Evolutionary conservation across 1,140 invertebrate species (phyloP).

Genomic region (Saccostrea cuccullata): DNA sequence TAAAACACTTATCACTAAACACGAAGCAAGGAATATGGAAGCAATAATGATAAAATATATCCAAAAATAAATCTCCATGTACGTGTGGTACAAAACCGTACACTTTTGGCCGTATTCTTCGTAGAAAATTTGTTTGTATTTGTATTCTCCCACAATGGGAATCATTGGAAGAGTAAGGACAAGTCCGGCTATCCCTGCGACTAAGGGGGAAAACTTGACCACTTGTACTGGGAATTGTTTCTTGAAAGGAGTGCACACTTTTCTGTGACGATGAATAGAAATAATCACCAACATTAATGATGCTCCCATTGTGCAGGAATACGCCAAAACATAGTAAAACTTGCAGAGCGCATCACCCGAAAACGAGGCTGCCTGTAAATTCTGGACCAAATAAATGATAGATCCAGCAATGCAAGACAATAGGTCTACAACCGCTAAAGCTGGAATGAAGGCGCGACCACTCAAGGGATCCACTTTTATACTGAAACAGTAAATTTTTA

Average conservation of each 20-base stretch:
- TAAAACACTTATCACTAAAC: not conserved
- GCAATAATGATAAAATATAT: not conserved
- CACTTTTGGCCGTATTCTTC: not conserved
- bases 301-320: conserved; percentile 10
- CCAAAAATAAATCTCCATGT: not conserved
- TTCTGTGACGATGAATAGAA: not conserved
- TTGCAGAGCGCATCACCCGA: not conserved
- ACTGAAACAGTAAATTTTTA: not conserved
- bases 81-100: not conserved
- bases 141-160: not conserved
- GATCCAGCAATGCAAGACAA: not conserved
- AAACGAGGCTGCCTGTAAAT: not conserved
- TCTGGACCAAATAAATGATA: not conserved
- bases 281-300: not conserved
- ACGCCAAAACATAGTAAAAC: not conserved
- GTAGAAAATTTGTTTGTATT: not conserved
- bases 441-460: not conserved
- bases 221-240: not conserved
- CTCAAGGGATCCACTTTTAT: not conserved
- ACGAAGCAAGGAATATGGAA: not conserved
- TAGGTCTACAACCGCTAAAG: not conserved
- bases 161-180: conserved; percentile 6
- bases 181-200: not conserved
- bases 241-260: conserved; percentile 23
- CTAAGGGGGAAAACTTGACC: not conserved